Base-by-base conservation (phyloP, 2,113 vertebrate genomes). In the Pogonocichla stellata region DNA sequence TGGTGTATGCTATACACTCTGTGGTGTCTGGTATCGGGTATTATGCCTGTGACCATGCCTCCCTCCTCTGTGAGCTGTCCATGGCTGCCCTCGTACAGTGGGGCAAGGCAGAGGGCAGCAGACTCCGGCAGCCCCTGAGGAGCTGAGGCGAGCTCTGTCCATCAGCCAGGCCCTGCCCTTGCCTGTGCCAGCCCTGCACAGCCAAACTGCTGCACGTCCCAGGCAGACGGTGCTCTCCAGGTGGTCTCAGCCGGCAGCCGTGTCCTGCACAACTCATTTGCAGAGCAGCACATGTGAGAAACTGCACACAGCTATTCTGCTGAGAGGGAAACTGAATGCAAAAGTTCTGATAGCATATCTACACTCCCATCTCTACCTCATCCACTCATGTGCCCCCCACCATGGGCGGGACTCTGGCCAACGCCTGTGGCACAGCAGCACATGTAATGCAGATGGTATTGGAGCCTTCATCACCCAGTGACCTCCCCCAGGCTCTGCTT, bases 251-350 rank as follows among this genome's bases (percentile, higher is more conserved):
- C 62, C 36, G 6, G 43, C 13, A 42, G 73, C 56, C 22, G 3
- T 17, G 67, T 47, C 51, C 77, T 67, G 43, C 31, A 58, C 69
- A 58, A 29, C 8, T 50, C 33, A 22, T 81, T 56, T 69, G 40
- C 81, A 82, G 79, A 69, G 71, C 62, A 69, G 74, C 50, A 50
- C 58, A 14, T 80, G 28, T 48, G 61, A 82, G 83, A 57, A 66
- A 86, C 25, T 51, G 57, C 67, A 80, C n/a, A 20, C 34, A 42
- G 38, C 7, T 86, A 75, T 66, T 96, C 83, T 57, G 16, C 72
- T 36, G 36, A 83, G 90, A 77, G 58, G 86, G 71, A 92, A 96
- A 96, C 13, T 33, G 75, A 93, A 92, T 65, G 61, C 82, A 96
- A 40, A 88, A 34, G 77, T 74, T 51, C 47, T 61, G 84, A 86